Evolutionary conservation across 2,888 invertebrate species (phyloP).

Genomic region (Adineta ricciae): DNA sequence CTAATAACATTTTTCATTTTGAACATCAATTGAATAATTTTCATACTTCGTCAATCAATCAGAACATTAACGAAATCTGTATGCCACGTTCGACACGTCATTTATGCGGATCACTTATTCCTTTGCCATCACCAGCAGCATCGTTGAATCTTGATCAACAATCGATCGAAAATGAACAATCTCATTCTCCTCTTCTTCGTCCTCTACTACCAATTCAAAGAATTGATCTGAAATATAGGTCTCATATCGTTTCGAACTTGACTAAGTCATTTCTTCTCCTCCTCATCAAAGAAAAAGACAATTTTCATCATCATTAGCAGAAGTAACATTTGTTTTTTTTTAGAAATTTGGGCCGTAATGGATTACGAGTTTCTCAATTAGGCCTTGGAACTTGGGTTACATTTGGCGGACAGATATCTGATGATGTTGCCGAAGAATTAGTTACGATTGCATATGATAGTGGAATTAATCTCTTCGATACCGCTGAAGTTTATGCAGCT

Average conservation of each 20-base stretch:
- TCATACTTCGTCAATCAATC: background rate
- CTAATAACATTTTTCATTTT: background rate
- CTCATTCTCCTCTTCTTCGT: background rate
- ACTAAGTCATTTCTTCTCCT: background rate
- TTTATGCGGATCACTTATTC: background rate
- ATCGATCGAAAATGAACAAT: background rate
- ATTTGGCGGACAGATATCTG: slow-evolving; percentile 57
- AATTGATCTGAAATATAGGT: background rate
- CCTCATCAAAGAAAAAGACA: background rate
- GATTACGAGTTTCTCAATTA: slow-evolving; percentile 81
- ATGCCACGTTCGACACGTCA: background rate
- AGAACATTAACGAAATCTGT: background rate
- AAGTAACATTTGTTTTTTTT: background rate
- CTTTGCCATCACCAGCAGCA: background rate
- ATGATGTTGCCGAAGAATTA: slow-evolving; percentile 70
- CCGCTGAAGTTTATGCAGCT: slow-evolving; percentile 71
- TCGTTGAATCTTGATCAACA: background rate
- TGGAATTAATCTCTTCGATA: slow-evolving; percentile 88
- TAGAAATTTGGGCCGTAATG: slow-evolving; percentile 86
- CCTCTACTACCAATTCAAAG: background rate
- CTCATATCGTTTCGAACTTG: background rate
- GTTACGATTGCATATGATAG: slow-evolving; percentile 82
- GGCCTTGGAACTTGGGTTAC: slow-evolving; percentile 87
- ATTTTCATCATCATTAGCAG: background rate
- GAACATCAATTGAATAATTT: background rate